Conservation (phyloP, 1,140 invertebrate genomes). For the Lepeophtheirus salmonis region DNA sequence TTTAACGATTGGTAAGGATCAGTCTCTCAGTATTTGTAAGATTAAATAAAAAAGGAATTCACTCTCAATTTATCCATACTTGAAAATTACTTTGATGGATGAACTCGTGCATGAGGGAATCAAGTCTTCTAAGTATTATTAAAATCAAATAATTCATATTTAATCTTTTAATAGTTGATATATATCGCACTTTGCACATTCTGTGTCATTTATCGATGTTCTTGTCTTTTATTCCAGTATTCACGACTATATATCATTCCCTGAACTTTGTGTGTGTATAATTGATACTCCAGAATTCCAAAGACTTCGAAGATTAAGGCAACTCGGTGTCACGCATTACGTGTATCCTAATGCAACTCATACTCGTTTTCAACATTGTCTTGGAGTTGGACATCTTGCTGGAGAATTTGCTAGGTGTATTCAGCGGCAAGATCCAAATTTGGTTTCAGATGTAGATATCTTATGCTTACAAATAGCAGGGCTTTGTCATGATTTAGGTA, state of each 20-base stretch:
- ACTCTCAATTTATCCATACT: too few relatives aligned
- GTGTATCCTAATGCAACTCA: conserved; percentile 39
- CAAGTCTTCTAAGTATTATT: too few relatives aligned
- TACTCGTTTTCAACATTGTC: conserved; percentile 40
- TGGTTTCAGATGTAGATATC: conserved; percentile 29
- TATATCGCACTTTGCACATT: not conserved
- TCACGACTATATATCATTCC: conserved; percentile 32
- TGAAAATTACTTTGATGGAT: too few relatives aligned
- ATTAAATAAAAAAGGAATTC: too few relatives aligned
- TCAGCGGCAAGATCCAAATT: conserved; percentile 28
- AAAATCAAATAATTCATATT: too few relatives aligned
- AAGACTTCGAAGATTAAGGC: conserved; percentile 36
- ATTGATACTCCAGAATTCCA: conserved; percentile 45
- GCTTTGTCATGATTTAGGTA: conserved; percentile 44
- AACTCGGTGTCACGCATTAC: conserved; percentile 33
- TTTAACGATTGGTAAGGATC: too few relatives aligned
- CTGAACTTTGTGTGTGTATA: conserved; percentile 32
- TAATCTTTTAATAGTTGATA: too few relatives aligned
- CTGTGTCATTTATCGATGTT: not conserved
- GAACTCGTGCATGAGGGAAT: too few relatives aligned
- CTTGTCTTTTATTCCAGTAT: conserved; percentile 33
- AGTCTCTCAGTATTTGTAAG: too few relatives aligned
- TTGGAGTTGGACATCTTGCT: conserved; percentile 36
- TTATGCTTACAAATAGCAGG: conserved; percentile 40
- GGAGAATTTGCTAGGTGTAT: conserved; percentile 27